Evolutionary conservation across 2,888 invertebrate genomes (phyloP), one percentile per base, ranked within the genome.

Genomic region (Lymantria monacha): DNA sequence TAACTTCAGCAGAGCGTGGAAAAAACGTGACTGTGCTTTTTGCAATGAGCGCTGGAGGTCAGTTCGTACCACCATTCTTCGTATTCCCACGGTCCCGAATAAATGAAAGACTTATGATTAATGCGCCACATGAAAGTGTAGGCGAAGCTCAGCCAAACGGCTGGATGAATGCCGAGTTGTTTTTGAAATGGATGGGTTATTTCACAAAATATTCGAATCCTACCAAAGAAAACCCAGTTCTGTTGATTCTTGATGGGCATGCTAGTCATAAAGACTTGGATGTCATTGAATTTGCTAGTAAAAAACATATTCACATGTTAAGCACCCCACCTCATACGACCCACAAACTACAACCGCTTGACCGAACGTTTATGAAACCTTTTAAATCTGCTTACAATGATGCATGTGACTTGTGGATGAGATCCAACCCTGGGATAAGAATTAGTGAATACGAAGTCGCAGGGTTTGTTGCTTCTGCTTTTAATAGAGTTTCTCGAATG

Each of bases 291-390:
- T 60, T 45, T 55, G 62, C 63, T n/a, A 55, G 58, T 40, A 45
- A 56, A 10, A 49, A 67, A 51, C 38, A 68, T 41, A 57, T 68
- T 44, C 63, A 69, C 42, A 60, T 72, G 59, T 11, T 68, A 53
- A 58, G 60, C 63, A 44, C 63, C 53, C 48, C 67, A 36, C 53
- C 51, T 7, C 51, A 57, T 30, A 53, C 48, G 9, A 53, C 53
- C 0, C 53, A 70, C 46, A 69, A 65, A 54, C 50, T 69, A 1
- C 46, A 46, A 10, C 40, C 38, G n/a, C 30, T 46, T 7, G 30
- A 46, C 41, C 9, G 31, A 8, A 7, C 5, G 13, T 46, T 46
- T 46, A 13, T 40, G 10, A 46, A 46, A 30, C 46, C 40, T 30
- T 46, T 46, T 7, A 46, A 44, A 13, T 3, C 13, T 1, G 38